phyloP scores from a whole-genome alignment of 2,888 invertebrate species.

The Agonopterix arenella region DNA sequence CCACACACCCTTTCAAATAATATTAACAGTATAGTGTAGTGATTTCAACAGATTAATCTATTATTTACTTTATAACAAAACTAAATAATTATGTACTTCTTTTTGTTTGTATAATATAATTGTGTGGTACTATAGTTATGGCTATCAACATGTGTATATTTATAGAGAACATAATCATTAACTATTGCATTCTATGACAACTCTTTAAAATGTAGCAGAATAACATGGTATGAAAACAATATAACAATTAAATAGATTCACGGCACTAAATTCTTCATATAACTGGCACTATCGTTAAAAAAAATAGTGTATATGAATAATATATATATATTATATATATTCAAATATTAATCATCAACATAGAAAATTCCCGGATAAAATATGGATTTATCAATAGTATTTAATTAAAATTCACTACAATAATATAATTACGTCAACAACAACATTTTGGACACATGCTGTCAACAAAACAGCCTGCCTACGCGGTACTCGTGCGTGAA shows the following conservation, averaged over 20 bases:
- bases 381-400: constrained; percentile 55
- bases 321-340: constrained; percentile 23
- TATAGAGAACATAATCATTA: constrained; percentile 52
- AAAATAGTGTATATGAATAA: constrained; percentile 71
- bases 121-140: constrained; percentile 48
- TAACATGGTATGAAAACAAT: constrained; percentile 63
- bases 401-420: constrained; percentile 63
- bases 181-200: constrained; percentile 55
- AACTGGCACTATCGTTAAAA: constrained; percentile 50
- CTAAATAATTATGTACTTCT: constrained; percentile 53
- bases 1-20: constrained; percentile 56
- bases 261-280: constrained; percentile 27
- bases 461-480: constrained; percentile 31
- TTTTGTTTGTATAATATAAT: constrained; percentile 47
- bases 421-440: constrained; percentile 61
- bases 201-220: constrained; percentile 40
- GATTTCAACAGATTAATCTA: constrained; percentile 66
- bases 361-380: constrained; percentile 59
- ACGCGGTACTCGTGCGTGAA: constrained; percentile 6
- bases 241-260: constrained; percentile 59
- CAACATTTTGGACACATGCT: constrained; percentile 41
- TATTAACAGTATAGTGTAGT: constrained; percentile 48
- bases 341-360: constrained; percentile 58
- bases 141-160: constrained; percentile 64
- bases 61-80: constrained; percentile 58